Percentiles rank a stretch among this genome's conserved stretches.
Conservation (phyloP, 37 sponge, comb jelly and placozoan genomes). For the Crambe crambe region DNA sequence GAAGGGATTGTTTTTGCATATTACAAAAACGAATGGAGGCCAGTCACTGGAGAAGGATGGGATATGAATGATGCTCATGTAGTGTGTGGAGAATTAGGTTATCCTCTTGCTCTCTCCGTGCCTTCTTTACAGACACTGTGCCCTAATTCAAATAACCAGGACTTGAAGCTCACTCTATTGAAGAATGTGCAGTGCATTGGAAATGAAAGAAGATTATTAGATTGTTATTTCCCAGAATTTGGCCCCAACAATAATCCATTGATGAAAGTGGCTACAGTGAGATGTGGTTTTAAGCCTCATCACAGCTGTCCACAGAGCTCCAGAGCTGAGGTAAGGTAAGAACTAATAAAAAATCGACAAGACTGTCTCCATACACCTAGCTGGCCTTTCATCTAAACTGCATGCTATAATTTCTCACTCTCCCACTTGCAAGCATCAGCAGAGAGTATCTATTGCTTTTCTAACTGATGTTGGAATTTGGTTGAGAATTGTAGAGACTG, state of each 20-base stretch:
- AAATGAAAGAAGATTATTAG: conserved; percentile 29
- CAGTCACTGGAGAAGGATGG: conserved; percentile 50
- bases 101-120: conserved; percentile 35
- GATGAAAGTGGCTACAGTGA: conserved; percentile 55
- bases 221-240: conserved; percentile 41
- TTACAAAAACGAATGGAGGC: conserved; percentile 38
- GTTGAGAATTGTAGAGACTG: too few species aligned
- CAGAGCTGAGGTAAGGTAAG: conserved; percentile 25
- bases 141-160: conserved; percentile 21
- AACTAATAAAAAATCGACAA: too few species aligned
- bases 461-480: too few species aligned
- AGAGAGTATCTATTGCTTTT: too few species aligned
- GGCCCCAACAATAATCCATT: conserved; percentile 14
- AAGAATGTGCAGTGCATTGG: conserved; percentile 46
- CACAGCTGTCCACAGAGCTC: conserved; percentile 11
- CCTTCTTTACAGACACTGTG: conserved; percentile 35
- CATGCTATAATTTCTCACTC: too few species aligned
- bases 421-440: too few species aligned
- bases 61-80: conserved; percentile 29
- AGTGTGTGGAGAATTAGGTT: conserved; percentile 74
- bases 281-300: conserved; percentile 60
- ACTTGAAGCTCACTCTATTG: conserved; percentile 10
- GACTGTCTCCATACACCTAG: too few species aligned
- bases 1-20: conserved; percentile 53
- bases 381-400: too few species aligned